Conservation (phyloP, 2,888 invertebrate species). For the Eristalis arbustorum region DNA sequence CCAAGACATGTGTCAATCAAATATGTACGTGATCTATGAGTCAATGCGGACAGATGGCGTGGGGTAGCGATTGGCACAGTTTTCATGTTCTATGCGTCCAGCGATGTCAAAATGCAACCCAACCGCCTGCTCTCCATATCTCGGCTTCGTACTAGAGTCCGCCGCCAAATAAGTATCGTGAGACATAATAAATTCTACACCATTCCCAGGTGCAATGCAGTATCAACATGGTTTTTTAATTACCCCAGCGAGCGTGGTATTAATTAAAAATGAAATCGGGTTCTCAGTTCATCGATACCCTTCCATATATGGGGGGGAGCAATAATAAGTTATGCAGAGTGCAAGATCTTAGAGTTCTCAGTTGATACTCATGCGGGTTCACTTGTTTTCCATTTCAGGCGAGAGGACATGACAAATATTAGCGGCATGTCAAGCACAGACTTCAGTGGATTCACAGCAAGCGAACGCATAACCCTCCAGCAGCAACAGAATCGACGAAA, state of each 20-base stretch:
- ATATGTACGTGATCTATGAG: not conserved
- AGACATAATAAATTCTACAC: conserved; percentile 23
- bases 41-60: not conserved
- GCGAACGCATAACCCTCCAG: conserved; percentile 75
- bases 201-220: conserved; percentile 13
- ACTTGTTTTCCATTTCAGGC: conserved; percentile 7
- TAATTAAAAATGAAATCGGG: conserved; percentile 39
- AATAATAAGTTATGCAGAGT: conserved; percentile 17
- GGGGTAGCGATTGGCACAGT: not conserved
- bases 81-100: not conserved
- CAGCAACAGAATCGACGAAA: conserved; percentile 80
- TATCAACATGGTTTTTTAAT: conserved; percentile 32
- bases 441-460: conserved; percentile 61
- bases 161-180: conserved; percentile 29
- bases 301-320: conserved; percentile 4
- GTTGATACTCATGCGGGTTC: not conserved
- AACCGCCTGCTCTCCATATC: not conserved
- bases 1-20: not conserved
- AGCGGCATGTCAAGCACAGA: conserved; percentile 38
- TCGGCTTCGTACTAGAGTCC: not conserved
- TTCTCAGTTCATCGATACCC: conserved; percentile 13
- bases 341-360: too few species aligned
- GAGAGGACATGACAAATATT: conserved; percentile 15
- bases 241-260: conserved; percentile 23
- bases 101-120: not conserved